These are phyloP conservation scores for Enteromius trimaculatus DNA, from an alignment of 2,797 vertebrate species.

Conservation along the genomic window DNA sequence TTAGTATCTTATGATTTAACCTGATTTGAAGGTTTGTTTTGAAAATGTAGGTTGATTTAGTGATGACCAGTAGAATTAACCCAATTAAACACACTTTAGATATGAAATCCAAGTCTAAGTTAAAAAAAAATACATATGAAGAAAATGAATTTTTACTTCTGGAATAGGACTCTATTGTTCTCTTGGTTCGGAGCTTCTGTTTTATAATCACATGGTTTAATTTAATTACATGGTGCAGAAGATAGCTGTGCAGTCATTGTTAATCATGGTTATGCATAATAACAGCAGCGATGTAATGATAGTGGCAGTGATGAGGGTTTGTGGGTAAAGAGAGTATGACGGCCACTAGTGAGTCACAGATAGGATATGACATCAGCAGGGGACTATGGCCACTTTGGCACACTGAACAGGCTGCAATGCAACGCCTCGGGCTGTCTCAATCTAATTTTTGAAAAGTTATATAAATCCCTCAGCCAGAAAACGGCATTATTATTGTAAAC, in stretches of 20 bases:
- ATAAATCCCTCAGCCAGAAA: neutral
- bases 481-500: neutral
- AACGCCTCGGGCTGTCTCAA: neutral
- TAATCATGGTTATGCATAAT: neutral
- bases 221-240: neutral
- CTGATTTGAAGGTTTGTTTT: neutral
- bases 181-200: neutral
- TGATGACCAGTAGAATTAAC: neutral
- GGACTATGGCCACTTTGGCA: neutral
- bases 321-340: neutral
- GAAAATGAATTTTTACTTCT: neutral
- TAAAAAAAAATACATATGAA: neutral
- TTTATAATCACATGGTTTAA: constrained; percentile 11
- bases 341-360: neutral
- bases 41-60: neutral
- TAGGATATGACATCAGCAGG: constrained; percentile 22
- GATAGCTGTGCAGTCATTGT: neutral
- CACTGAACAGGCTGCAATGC: neutral
- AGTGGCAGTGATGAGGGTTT: constrained; percentile 14
- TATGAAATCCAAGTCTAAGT: neutral
- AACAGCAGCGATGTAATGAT: neutral
- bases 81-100: neutral
- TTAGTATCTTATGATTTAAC: neutral
- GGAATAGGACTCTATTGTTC: neutral
- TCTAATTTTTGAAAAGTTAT: neutral